Conservation (phyloP, 2,888 invertebrate genomes). For the Orthosia cruda region DNA sequence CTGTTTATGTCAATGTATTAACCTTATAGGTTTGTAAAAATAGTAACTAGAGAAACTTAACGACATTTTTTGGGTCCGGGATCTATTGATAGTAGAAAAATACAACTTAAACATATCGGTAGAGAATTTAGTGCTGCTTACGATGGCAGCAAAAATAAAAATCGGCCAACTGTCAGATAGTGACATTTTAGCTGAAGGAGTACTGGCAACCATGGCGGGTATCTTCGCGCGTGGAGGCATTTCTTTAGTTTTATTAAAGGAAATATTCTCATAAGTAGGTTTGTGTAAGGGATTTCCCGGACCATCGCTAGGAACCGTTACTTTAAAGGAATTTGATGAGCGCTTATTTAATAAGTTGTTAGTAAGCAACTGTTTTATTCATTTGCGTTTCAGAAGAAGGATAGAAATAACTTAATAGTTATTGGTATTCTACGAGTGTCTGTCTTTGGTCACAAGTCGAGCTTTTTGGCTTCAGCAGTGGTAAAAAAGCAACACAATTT, state of each 20-base stretch:
- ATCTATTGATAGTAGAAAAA: no score
- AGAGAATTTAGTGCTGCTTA: no score
- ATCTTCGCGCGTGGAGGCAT: conserved; percentile 32
- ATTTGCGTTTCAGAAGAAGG: conserved; percentile 14
- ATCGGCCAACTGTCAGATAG: no score
- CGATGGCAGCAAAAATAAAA: no score
- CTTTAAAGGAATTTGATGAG: conserved; percentile 20
- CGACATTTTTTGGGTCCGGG: no score
- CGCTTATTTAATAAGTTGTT: conserved; percentile 11
- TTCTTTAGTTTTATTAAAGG: conserved; percentile 27
- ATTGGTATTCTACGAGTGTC: conserved; percentile 26
- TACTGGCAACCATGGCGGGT: conserved; percentile 18
- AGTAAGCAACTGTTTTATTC: conserved; percentile 29
- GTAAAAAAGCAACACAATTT: neutral
- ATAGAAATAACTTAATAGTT: conserved; percentile 18
- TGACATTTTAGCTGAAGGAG: neutral
- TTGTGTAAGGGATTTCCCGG: neutral
- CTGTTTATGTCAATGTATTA: no score
- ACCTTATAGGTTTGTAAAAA: no score
- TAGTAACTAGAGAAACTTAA: no score
- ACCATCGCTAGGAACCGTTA: conserved; percentile 21
- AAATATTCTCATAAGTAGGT: neutral
- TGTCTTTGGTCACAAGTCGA: neutral
- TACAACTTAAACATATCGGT: no score
- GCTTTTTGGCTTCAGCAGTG: neutral